Conservation (phyloP, 2,797 vertebrate species). For the Coracias cyanogaster region DNA sequence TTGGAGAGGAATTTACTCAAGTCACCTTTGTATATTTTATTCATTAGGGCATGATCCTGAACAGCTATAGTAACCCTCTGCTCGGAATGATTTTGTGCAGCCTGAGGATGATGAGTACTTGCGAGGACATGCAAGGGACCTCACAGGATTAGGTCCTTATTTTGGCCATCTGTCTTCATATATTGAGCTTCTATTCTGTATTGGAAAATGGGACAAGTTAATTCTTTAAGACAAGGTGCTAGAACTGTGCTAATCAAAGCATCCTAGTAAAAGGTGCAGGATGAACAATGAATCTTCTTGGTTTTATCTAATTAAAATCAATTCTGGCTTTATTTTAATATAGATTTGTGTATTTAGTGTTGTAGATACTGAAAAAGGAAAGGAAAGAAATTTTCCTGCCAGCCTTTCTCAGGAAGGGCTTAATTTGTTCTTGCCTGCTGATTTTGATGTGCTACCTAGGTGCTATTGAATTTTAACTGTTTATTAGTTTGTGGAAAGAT, state of each 20-base stretch:
- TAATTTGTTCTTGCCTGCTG: constrained; percentile 44
- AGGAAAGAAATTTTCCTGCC: background rate
- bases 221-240: constrained; percentile 25
- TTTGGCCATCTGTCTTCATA: background rate
- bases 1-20: constrained; percentile 6
- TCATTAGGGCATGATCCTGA: constrained; percentile 31
- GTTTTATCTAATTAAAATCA: constrained; percentile 25
- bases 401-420: constrained; percentile 26
- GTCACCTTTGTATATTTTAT: constrained; percentile 51
- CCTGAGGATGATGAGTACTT: background rate
- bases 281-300: background rate
- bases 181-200: background rate
- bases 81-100: background rate
- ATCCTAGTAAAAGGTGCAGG: background rate
- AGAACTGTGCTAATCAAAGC: constrained; percentile 10
- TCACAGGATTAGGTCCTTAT: background rate
- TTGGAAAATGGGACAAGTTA: background rate
- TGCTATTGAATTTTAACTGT: constrained; percentile 56
- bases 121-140: background rate
- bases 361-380: constrained; percentile 17
- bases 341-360: constrained; percentile 5
- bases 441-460: constrained; percentile 18
- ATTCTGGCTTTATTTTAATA: constrained; percentile 16
- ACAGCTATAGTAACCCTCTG: background rate
- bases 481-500: constrained; percentile 64